Percentiles rank a stretch among this genome's conserved stretches.
Evolutionary conservation across 2,113 vertebrate genomes (phyloP).

Genomic region (Indicator maculatus): DNA sequence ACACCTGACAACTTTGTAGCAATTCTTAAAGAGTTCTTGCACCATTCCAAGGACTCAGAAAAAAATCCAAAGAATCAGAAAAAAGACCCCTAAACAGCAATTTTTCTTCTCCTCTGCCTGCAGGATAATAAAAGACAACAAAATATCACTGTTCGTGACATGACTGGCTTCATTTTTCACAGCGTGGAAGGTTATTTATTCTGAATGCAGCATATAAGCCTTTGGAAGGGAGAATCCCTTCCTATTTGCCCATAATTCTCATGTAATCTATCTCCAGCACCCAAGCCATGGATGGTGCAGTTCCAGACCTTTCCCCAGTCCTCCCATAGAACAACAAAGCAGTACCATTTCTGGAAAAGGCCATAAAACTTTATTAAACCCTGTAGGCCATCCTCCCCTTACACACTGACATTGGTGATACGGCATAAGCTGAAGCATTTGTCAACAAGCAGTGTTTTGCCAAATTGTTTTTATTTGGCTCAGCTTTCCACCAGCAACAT

Average conservation of each 20-base stretch:
- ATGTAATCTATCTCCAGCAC: not conserved
- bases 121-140: not conserved
- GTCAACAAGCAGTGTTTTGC: not conserved
- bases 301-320: not conserved
- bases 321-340: not conserved
- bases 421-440: not conserved
- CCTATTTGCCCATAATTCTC: not conserved
- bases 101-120: not conserved
- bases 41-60: not conserved
- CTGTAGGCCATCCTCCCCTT: not conserved
- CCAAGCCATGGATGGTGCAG: not conserved
- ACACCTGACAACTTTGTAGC: not conserved
- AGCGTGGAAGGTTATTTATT: not conserved
- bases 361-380: slow-evolving; percentile 35
- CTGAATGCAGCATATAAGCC: not conserved
- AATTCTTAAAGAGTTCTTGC: not conserved
- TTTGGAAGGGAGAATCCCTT: not conserved
- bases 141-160: not conserved
- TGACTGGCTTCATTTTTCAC: not conserved
- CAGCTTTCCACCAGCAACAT: not conserved
- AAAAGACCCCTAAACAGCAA: not conserved
- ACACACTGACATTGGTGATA: not conserved
- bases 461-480: not conserved
- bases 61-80: not conserved
- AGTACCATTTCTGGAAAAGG: not conserved